These are phyloP conservation scores for Mesitornis unicolor DNA, from an alignment of 2,113 vertebrate genomes.

Conservation along the genomic window DNA sequence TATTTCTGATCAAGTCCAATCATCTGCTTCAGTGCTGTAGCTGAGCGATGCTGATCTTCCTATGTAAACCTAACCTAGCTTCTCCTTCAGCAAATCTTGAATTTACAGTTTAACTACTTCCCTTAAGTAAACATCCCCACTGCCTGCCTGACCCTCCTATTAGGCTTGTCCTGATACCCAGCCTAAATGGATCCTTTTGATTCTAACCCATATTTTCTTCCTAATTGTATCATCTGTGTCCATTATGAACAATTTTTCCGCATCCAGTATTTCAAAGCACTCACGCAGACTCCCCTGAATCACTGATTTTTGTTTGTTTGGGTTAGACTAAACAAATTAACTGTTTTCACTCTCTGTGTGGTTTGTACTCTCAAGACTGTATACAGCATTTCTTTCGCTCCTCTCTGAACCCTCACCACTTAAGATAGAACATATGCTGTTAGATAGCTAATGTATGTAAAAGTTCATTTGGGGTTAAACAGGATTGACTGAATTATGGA, in stretches of 20 bases:
- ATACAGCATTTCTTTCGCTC: background rate
- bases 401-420: constrained; percentile 19
- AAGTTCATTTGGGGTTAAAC: constrained; percentile 25
- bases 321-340: constrained; percentile 13
- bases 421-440: constrained; percentile 12
- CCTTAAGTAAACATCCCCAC: constrained; percentile 14
- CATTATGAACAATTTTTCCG: constrained; percentile 5
- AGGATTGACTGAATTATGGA: background rate
- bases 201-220: background rate
- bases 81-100: background rate
- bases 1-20: background rate
- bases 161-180: constrained; percentile 17
- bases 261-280: background rate
- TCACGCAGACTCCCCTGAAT: background rate
- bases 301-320: constrained; percentile 13
- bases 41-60: background rate
- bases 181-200: background rate
- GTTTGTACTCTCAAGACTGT: background rate
- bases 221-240: background rate
- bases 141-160: constrained; percentile 8
- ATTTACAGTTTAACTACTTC: background rate
- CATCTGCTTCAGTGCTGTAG: background rate
- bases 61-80: background rate
- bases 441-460: constrained; percentile 22
- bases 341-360: background rate